phyloP scores from a whole-genome alignment of 2,113 vertebrate species.

The Campylomormyrus tamandua region DNA sequence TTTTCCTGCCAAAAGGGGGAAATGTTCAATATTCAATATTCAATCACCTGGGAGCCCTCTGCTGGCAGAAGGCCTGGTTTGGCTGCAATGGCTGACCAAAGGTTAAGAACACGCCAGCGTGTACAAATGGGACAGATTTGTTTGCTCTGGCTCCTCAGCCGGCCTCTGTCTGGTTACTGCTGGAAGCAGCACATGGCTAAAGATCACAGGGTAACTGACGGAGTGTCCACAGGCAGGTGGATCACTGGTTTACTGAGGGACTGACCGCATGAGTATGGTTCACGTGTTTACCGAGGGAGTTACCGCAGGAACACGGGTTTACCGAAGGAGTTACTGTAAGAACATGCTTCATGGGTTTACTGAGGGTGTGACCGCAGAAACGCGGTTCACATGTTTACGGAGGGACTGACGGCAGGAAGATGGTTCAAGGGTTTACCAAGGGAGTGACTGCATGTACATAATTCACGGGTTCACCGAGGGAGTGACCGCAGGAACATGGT shows the following conservation, averaged over 20 bases:
- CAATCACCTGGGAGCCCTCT: background rate
- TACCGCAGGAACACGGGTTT: background rate
- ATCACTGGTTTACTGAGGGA: background rate
- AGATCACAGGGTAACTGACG: background rate
- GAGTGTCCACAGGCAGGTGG: background rate
- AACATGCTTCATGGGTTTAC: background rate
- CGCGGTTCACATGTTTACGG: background rate
- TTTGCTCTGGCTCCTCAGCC: background rate
- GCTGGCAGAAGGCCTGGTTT: background rate
- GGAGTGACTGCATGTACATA: no score
- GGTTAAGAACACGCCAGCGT: background rate
- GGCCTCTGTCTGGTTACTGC: background rate
- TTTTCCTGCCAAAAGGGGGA: background rate
- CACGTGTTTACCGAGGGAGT: background rate
- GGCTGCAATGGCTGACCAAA: background rate
- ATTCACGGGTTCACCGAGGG: background rate
- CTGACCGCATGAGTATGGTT: background rate
- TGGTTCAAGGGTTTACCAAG: background rate
- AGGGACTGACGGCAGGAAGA: background rate
- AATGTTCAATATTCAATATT: slow-evolving; percentile 8
- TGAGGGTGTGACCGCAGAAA: background rate
- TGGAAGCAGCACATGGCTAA: background rate
- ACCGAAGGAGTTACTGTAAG: background rate
- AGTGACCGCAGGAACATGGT: background rate
- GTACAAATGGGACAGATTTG: background rate